phyloP scores from a whole-genome alignment of 1,140 invertebrate species.

The Rhagoletis zephyria region DNA sequence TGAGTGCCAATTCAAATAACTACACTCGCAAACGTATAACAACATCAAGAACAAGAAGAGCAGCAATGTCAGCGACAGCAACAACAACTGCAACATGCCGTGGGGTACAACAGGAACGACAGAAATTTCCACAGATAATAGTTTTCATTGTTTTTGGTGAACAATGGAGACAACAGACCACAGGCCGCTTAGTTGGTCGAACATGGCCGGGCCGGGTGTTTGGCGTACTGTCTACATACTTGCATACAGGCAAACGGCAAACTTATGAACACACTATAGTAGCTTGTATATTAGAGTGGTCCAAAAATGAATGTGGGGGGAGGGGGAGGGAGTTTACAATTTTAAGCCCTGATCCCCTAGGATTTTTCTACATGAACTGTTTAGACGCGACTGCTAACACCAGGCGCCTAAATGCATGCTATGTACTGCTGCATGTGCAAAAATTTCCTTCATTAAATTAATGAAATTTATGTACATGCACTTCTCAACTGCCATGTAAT shows the following conservation, averaged over 20 bases:
- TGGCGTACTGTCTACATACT: background rate
- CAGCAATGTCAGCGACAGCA: conserved; percentile 9
- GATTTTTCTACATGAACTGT: too few species aligned
- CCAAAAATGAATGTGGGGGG: too few species aligned
- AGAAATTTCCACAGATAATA: conserved; percentile 60
- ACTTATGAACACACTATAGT: background rate
- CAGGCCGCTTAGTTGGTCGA: conserved; percentile 20
- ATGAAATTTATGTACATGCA: too few species aligned
- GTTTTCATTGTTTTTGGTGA: conserved; percentile 69
- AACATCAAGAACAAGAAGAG: background rate
- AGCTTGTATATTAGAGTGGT: too few species aligned
- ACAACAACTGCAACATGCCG: background rate
- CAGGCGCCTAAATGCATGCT: too few species aligned
- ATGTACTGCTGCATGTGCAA: too few species aligned
- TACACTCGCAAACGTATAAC: conserved; percentile 29
- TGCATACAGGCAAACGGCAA: conserved; percentile 28
- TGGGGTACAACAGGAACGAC: conserved; percentile 25
- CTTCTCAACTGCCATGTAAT: too few species aligned
- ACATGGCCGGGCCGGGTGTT: conserved; percentile 1
- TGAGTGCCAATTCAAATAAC: background rate
- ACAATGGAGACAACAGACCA: conserved; percentile 60
- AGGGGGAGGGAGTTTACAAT: too few species aligned
- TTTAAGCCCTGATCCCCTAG: too few species aligned
- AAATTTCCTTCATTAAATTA: too few species aligned
- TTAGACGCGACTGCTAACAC: too few species aligned